phyloP scores from a whole-genome alignment of 2,888 invertebrate species.

The Iphiclides podalirius region DNA sequence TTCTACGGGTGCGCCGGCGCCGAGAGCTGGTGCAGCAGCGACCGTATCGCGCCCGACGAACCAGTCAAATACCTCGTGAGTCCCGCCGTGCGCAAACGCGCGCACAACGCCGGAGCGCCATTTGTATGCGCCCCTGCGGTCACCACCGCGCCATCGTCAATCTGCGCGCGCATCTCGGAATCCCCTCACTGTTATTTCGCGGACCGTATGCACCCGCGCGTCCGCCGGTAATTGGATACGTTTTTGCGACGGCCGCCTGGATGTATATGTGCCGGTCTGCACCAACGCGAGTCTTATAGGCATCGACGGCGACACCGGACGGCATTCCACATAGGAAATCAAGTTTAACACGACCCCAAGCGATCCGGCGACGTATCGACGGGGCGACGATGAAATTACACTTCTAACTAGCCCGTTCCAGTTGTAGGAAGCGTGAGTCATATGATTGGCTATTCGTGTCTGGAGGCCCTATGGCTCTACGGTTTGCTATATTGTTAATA shows the following conservation, averaged over 20 bases:
- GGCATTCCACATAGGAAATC: constrained; percentile 10
- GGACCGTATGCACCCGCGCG: not conserved
- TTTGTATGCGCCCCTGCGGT: constrained; percentile 14
- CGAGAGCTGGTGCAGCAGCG: constrained; percentile 84
- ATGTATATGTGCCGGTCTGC: not conserved
- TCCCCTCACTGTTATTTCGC: constrained; percentile 6
- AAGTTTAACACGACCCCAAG: constrained; percentile 3
- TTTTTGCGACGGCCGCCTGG: constrained; percentile 2
- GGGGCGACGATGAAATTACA: constrained; percentile 4
- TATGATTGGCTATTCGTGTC: no score
- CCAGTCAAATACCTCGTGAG: constrained; percentile 82
- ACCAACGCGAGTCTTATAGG: no score
- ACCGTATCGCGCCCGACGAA: constrained; percentile 77
- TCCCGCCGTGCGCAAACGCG: no score
- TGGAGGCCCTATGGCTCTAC: no score
- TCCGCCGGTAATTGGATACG: constrained; percentile 9
- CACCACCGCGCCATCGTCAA: constrained; percentile 14
- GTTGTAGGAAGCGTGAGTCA: constrained; percentile 4
- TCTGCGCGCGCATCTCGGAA: constrained; percentile 16
- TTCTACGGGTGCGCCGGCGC: constrained; percentile 89
- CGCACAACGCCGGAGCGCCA: constrained; percentile 4
- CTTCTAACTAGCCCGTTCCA: constrained; percentile 6
- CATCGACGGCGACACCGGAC: not conserved
- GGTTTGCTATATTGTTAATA: no score
- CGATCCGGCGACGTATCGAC: not conserved